Evolutionary conservation across 2,797 vertebrate species (phyloP).

Genomic region (Notoglanidium macrostoma): DNA sequence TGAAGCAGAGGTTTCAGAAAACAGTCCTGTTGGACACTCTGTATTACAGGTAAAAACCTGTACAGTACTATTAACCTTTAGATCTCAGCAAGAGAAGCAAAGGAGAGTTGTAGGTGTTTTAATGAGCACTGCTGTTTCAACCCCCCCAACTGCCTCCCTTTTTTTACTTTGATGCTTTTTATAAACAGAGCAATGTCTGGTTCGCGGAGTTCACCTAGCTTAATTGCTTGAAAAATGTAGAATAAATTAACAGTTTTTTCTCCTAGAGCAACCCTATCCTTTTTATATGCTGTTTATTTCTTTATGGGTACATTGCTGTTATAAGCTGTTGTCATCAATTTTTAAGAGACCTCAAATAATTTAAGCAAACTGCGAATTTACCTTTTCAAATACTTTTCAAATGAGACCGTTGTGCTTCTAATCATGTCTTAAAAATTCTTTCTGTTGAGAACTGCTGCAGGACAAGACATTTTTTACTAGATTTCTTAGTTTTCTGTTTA

Average conservation of each 20-base stretch:
- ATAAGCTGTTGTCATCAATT: constrained; percentile 11
- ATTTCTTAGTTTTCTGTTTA: neutral
- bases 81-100: constrained; percentile 37
- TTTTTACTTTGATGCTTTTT: constrained; percentile 53
- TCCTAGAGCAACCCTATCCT: constrained; percentile 36
- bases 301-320: constrained; percentile 3
- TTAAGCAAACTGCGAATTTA: neutral
- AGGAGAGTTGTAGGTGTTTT: constrained; percentile 50
- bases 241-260: constrained; percentile 19
- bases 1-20: constrained; percentile 91
- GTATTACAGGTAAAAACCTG: constrained; percentile 87
- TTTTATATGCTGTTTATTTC: constrained; percentile 18
- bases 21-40: constrained; percentile 93
- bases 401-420: neutral
- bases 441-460: neutral
- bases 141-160: constrained; percentile 42
- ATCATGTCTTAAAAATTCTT: neutral
- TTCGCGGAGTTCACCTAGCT: constrained; percentile 29
- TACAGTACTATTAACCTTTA: constrained; percentile 40
- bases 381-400: constrained; percentile 15
- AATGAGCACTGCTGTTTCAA: constrained; percentile 51
- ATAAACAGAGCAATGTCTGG: constrained; percentile 35
- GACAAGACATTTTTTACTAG: neutral
- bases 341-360: constrained; percentile 20
- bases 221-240: constrained; percentile 46